Conservation (phyloP, 92 coral and sea anemone species). For the Paragorgia papillata region DNA sequence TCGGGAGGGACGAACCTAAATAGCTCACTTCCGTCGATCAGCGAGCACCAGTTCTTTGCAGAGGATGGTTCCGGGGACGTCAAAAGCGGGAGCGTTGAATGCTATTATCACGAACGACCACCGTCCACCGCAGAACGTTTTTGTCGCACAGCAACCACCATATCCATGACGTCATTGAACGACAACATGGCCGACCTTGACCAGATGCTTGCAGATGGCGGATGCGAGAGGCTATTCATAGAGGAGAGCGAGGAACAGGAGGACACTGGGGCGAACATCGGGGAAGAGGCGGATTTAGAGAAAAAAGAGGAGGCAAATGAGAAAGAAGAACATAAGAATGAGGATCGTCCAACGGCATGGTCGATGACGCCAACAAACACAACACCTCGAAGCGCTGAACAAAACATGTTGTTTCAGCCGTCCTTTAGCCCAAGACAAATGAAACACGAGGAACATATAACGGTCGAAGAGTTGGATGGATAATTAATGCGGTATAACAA, state of each 20-base stretch:
- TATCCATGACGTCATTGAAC: constrained; percentile 20
- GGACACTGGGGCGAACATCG: neutral
- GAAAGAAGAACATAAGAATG: neutral
- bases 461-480: constrained; percentile 6
- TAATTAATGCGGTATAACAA: neutral
- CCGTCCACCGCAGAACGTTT: constrained; percentile 30
- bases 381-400: neutral
- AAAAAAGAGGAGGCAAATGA: neutral
- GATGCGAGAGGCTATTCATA: constrained; percentile 17
- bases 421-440: neutral
- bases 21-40: neutral
- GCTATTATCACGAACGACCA: neutral
- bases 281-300: constrained; percentile 1
- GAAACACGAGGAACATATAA: neutral
- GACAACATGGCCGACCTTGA: neutral
- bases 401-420: neutral
- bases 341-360: neutral
- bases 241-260: neutral
- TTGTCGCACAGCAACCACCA: neutral
- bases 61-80: neutral
- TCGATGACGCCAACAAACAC: neutral
- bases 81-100: neutral
- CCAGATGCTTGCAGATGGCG: neutral
- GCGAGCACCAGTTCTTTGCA: neutral
- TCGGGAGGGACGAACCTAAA: neutral